phyloP scores from a whole-genome alignment of 1,140 invertebrate genomes.

The Homalodisca vitripennis region DNA sequence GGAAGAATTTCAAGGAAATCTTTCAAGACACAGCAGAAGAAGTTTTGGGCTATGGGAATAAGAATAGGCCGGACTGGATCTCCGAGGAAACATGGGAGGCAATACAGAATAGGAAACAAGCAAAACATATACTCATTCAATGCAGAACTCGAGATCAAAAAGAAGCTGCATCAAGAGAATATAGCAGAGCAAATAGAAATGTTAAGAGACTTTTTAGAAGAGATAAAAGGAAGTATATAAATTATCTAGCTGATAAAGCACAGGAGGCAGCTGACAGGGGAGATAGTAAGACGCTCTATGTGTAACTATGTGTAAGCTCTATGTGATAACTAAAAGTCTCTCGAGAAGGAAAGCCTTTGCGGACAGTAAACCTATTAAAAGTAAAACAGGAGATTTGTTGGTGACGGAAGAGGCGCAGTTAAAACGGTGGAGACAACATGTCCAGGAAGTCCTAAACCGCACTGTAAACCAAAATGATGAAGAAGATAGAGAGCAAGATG shows the following conservation, averaged over 20 bases:
- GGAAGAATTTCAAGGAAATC: constrained; percentile 17
- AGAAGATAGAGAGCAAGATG: no score
- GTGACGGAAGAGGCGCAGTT: no score
- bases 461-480: no score
- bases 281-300: constrained; percentile 26
- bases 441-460: no score
- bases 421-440: no score
- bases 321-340: constrained; percentile 22
- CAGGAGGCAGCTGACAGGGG: constrained; percentile 16
- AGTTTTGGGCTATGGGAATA: constrained; percentile 16
- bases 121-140: constrained; percentile 12
- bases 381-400: no score
- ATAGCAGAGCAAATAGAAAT: constrained; percentile 12
- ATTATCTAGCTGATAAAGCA: constrained; percentile 18
- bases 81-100: constrained; percentile 17
- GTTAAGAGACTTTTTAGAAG: constrained; percentile 23
- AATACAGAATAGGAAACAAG: constrained; percentile 12
- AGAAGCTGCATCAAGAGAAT: background rate
- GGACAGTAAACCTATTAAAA: no score
- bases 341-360: constrained; percentile 24
- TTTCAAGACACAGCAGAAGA: constrained; percentile 10
- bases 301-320: no score
- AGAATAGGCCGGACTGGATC: constrained; percentile 16
- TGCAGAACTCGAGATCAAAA: constrained; percentile 13
- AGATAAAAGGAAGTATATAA: constrained; percentile 20